Evolutionary conservation across 2,113 vertebrate species (phyloP), one percentile per base, ranked within the genome.

Genomic region (Calidris pugnax): DNA sequence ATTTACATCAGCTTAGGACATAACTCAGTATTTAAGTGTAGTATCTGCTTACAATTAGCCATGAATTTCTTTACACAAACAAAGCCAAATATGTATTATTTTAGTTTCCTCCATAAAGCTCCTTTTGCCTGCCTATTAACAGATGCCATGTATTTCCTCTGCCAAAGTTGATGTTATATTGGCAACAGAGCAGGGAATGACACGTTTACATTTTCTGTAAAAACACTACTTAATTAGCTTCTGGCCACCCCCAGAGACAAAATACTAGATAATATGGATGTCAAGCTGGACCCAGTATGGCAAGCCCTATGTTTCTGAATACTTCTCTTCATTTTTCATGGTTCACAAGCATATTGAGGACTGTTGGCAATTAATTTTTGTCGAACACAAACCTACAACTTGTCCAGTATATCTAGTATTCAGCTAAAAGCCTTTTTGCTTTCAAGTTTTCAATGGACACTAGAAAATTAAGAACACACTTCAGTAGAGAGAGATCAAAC

Each of bases 181-280:
- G 85, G 78, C 89, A 96, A 47, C 14, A 71, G 45, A 96, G 62
- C 23, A 73, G 37, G 19, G 81, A 87, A 95, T 68, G 66, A 77
- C 82, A 90, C 21, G 0, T 88, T 92, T 78, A 79, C 21, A 69
- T 89, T 94, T 79, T 64, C n/a, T 87, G 53, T 90, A 76, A 92
- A 95, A 95, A 45, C 39, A 83, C 22, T 68, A 47, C 26, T 96
- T 90, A 89, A 94, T 94, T 97, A 93, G 89, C 28, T 92, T 81
- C 37, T 93, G 81, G 48, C 62, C 73, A 85, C 35, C 76, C n/a
- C 33, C 26, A 90, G 41, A 87, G 62, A 93, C 26, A 87, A 90
- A 92, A 85, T 59, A 28, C 20, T 73, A 50, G 45, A 64, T 27
- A 45, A 51, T 48, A 59, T 55, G 8, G 7, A 73, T 62, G 35